phyloP scores from a whole-genome alignment of 2,113 vertebrate species.

The Xiphophorus maculatus region DNA sequence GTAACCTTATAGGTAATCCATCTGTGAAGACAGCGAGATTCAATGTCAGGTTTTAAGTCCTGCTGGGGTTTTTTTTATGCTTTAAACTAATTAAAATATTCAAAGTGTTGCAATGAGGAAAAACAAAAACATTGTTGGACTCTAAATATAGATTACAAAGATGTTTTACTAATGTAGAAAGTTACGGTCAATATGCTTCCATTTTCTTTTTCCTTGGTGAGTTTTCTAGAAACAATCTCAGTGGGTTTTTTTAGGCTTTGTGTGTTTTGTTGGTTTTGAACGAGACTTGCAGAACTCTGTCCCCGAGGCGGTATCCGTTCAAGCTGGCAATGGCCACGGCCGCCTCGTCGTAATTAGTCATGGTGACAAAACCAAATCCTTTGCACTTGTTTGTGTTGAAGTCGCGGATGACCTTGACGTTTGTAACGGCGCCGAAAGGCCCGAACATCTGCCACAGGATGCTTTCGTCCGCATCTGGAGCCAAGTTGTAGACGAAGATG shows the following conservation, averaged over 20 bases:
- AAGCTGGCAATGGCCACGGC: slow-evolving; percentile 99
- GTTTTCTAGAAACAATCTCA: slow-evolving; percentile 85
- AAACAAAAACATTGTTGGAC: slow-evolving; percentile 87
- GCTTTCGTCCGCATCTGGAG: slow-evolving; percentile 97
- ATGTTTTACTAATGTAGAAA: slow-evolving; percentile 88
- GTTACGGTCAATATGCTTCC: slow-evolving; percentile 70
- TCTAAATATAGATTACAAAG: slow-evolving; percentile 94
- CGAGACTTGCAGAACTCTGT: slow-evolving; percentile 98
- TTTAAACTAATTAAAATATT: slow-evolving; percentile 91
- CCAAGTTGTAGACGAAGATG: slow-evolving; percentile 99
- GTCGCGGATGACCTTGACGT: slow-evolving; percentile 99
- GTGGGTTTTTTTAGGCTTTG: slow-evolving; percentile 92
- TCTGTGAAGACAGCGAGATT: slow-evolving; percentile 89
- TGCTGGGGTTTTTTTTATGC: slow-evolving; percentile 82
- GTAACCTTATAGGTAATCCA: slow-evolving; percentile 89
- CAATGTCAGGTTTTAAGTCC: slow-evolving; percentile 86
- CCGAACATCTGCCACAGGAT: slow-evolving; percentile 99
- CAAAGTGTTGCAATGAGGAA: slow-evolving; percentile 83
- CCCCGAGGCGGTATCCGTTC: slow-evolving; percentile 98
- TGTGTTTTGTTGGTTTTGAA: slow-evolving; percentile 99
- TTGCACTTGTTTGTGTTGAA: slow-evolving; percentile 99
- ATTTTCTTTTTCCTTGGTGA: slow-evolving; percentile 57
- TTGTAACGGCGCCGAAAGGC: slow-evolving; percentile 97
- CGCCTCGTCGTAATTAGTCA: slow-evolving; percentile 99
- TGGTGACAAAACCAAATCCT: slow-evolving; percentile 99